phyloP scores from a whole-genome alignment of 2,888 invertebrate genomes.

The Lithophane ornitopus region DNA sequence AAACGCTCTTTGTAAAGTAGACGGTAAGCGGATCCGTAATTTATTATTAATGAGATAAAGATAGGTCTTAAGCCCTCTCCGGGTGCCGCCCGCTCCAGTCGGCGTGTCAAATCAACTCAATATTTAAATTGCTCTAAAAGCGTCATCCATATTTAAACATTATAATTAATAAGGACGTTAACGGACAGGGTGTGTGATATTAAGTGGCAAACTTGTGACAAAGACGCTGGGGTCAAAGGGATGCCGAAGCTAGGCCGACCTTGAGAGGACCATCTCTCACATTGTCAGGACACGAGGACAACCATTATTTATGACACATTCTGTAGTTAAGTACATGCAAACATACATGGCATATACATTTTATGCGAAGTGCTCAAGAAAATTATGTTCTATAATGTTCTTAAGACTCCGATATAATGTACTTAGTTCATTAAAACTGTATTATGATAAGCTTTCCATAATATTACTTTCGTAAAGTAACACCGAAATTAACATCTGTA shows the following conservation, averaged over 20 bases:
- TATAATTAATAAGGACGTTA: slow-evolving; percentile 44
- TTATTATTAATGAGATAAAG: slow-evolving; percentile 69
- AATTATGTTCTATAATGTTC: not conserved
- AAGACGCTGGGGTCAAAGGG: slow-evolving; percentile 56
- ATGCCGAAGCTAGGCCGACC: slow-evolving; percentile 47
- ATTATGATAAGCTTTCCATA: slow-evolving; percentile 14
- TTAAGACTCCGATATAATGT: not conserved
- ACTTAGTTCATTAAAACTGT: slow-evolving; percentile 28
- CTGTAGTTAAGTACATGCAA: slow-evolving; percentile 11
- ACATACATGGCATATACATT: not conserved
- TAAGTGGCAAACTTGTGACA: slow-evolving; percentile 58
- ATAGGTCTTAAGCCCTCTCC: slow-evolving; percentile 61
- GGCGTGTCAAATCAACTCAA: slow-evolving; percentile 60
- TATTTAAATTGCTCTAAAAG: slow-evolving; percentile 62
- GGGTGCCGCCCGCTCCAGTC: slow-evolving; percentile 36
- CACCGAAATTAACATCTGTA: slow-evolving; percentile 37
- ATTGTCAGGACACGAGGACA: slow-evolving; percentile 41
- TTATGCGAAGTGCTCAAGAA: not conserved
- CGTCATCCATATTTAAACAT: slow-evolving; percentile 63
- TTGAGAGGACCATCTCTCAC: slow-evolving; percentile 42
- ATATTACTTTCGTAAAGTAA: slow-evolving; percentile 24
- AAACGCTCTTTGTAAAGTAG: slow-evolving; percentile 64
- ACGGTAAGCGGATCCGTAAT: slow-evolving; percentile 64
- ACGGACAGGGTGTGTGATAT: slow-evolving; percentile 41
- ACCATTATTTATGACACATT: slow-evolving; percentile 48